Conservation (phyloP, 2,113 vertebrate genomes). For the Piaya cayana region DNA sequence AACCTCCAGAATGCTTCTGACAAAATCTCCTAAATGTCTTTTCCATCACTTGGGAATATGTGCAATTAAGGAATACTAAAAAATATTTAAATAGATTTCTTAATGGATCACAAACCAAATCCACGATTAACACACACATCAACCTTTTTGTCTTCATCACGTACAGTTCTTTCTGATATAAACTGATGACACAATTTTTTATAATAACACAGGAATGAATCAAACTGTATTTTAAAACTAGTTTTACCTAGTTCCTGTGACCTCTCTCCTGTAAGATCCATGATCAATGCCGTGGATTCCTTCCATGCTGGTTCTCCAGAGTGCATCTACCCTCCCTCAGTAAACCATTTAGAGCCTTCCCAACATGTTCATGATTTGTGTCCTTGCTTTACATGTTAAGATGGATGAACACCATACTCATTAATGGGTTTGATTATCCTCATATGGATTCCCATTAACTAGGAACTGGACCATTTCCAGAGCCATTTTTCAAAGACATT, state of each 20-base stretch:
- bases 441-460: neutral
- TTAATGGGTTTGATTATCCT: neutral
- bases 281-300: neutral
- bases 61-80: neutral
- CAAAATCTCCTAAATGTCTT: neutral
- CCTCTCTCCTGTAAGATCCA: neutral
- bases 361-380: rapidly evolving
- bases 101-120: neutral
- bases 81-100: neutral
- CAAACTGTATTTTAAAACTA: neutral
- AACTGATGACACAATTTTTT: neutral
- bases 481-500: neutral
- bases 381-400: neutral
- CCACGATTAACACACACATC: conserved; percentile 27
- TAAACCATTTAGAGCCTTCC: neutral
- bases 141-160: conserved; percentile 22
- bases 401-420: neutral
- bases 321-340: neutral
- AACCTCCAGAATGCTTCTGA: neutral
- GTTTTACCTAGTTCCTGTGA: rapidly evolving
- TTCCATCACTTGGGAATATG: neutral
- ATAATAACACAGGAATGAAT: neutral
- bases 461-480: neutral
- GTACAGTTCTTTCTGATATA: conserved; percentile 38
- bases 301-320: neutral